phyloP scores from a whole-genome alignment of 2,797 vertebrate genomes.

The Aplochiton taeniatus region DNA sequence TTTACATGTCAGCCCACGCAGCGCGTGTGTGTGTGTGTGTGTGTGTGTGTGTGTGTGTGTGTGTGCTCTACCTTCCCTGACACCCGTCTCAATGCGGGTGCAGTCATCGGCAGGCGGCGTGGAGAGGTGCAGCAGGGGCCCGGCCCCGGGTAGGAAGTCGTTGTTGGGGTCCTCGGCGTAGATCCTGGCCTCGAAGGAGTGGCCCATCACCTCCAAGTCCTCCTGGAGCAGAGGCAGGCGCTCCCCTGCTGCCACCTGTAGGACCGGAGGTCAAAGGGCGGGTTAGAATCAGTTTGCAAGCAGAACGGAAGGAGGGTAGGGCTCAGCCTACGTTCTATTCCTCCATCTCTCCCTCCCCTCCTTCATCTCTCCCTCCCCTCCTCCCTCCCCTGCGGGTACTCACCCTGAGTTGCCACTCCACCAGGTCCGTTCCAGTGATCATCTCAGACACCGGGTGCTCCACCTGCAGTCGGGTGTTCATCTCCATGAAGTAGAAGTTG shows the following conservation, averaged over 20 bases:
- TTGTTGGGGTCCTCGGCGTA: slow-evolving; percentile 94
- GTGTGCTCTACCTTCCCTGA: slow-evolving; percentile 83
- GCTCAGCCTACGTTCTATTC: not conserved
- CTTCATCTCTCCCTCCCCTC: not conserved
- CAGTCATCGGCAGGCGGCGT: slow-evolving; percentile 78
- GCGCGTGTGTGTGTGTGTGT: not conserved
- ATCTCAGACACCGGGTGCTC: slow-evolving; percentile 97
- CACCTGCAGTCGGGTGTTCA: slow-evolving; percentile 98
- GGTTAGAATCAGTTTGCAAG: not conserved
- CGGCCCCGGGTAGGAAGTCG: slow-evolving; percentile 92
- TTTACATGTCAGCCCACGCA: not conserved
- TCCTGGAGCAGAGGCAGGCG: slow-evolving; percentile 90
- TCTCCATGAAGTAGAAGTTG: slow-evolving; percentile 99
- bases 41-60: not conserved
- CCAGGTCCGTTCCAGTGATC: slow-evolving; percentile 95
- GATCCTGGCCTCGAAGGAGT: slow-evolving; percentile 96
- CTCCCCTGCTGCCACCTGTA: slow-evolving; percentile 92
- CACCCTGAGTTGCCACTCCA: slow-evolving; percentile 97
- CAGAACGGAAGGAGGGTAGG: not conserved
- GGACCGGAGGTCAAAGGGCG: slow-evolving; percentile 6
- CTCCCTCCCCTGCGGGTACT: not conserved
- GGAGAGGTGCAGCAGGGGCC: slow-evolving; percentile 88
- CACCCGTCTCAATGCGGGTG: slow-evolving; percentile 94
- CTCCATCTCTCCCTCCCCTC: not conserved
- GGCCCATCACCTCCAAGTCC: slow-evolving; percentile 85